Conservation (phyloP, 2,797 vertebrate species). For the Lemur catta region DNA sequence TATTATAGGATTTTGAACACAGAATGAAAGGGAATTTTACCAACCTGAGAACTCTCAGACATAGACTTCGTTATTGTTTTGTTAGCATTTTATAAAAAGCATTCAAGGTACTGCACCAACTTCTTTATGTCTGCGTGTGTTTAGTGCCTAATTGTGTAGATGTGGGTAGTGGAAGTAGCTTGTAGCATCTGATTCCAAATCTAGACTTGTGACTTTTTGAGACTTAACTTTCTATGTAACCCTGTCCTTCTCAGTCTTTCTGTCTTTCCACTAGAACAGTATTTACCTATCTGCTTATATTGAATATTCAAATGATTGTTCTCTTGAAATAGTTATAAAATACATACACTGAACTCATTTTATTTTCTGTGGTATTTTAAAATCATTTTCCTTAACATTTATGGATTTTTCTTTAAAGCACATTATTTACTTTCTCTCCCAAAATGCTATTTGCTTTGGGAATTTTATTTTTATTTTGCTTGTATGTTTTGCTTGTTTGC, state of each 20-base stretch:
- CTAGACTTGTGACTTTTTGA: neutral
- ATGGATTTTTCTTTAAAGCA: neutral
- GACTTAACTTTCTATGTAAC: constrained; percentile 41
- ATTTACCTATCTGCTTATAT: constrained; percentile 24
- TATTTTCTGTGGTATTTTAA: neutral
- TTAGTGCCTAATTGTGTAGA: neutral
- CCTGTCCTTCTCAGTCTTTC: neutral
- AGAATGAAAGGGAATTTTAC: constrained; percentile 67
- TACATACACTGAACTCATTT: neutral
- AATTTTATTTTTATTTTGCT: neutral
- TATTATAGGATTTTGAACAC: constrained; percentile 78
- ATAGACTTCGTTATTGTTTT: constrained; percentile 61
- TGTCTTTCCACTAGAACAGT: neutral
- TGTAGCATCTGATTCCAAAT: neutral
- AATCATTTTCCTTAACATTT: neutral
- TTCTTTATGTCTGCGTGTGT: neutral
- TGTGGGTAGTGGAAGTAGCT: neutral
- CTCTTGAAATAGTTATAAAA: constrained; percentile 32
- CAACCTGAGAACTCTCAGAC: constrained; percentile 59
- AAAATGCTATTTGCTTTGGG: neutral
- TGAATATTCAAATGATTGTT: neutral
- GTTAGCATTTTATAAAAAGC: neutral
- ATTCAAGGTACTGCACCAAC: neutral
- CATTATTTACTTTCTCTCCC: neutral
- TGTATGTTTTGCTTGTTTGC: neutral